A percentile compares a stretch with the other conserved stretches of the same genome.
Evolutionary conservation across 2,113 vertebrate genomes (phyloP).

Genomic region (Mesembrinibis cayennensis): DNA sequence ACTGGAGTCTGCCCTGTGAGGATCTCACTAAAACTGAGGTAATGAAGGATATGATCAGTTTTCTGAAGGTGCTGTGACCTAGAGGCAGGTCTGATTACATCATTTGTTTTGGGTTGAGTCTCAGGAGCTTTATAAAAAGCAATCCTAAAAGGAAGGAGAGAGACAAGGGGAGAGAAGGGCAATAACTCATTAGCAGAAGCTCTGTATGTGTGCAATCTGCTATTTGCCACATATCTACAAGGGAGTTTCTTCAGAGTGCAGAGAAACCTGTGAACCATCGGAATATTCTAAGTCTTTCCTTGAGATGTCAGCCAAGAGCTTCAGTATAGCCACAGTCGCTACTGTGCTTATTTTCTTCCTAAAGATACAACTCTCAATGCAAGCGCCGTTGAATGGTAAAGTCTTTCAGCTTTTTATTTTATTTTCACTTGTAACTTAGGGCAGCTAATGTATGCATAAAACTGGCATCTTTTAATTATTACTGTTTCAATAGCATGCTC

Average conservation of each 20-base stretch:
- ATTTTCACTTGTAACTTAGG: background rate
- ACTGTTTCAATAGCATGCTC: background rate
- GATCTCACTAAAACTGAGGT: background rate
- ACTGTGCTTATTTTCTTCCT: conserved; percentile 55
- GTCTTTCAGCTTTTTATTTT: conserved; percentile 11
- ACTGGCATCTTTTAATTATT: background rate
- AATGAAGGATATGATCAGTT: background rate
- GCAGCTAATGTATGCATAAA: background rate
- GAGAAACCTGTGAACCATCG: background rate
- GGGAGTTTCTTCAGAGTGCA: background rate
- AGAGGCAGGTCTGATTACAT: conserved; percentile 72
- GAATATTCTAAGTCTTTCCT: background rate
- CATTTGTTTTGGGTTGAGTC: conserved; percentile 63
- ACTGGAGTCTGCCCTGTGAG: background rate
- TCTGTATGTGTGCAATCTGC: background rate
- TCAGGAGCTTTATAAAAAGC: conserved; percentile 60
- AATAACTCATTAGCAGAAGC: background rate
- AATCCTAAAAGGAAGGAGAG: background rate
- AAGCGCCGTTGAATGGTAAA: conserved; percentile 74
- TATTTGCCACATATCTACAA: background rate
- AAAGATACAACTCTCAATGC: conserved; percentile 7
- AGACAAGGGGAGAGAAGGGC: background rate
- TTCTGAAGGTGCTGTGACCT: conserved; percentile 28
- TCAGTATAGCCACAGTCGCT: background rate
- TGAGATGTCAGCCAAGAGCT: conserved; percentile 65